Base-by-base conservation (phyloP, 2,888 invertebrate species). In the Hymenopus coronatus region DNA sequence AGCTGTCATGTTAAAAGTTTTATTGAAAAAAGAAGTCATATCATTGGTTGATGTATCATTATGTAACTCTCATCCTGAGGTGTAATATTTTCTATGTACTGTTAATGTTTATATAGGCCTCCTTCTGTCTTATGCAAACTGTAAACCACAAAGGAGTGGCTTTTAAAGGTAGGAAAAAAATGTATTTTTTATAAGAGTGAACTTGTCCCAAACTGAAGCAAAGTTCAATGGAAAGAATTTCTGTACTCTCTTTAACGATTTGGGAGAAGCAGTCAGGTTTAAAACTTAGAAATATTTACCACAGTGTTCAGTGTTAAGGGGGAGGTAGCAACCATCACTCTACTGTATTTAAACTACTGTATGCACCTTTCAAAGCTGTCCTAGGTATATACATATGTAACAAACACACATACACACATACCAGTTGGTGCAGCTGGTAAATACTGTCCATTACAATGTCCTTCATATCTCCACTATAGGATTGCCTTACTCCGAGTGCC, bases 401-500 rank as follows among this genome's bases (percentile, higher is more conserved):
- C 54, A 70, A 70, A 70, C 54, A 70, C 54, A 70, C 54, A 25
- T 70, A 70, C 54, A 70, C 54, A 70, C 86, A 85, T 82, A 70
- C 87, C 85, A 89, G 86, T 90, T 88, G 88, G 85, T 88, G 89
- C 88, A 85, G 81, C 88, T 88, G 87, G 90, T 89, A 82, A 81
- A 83, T 85, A 88, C 70, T 89, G 89, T 89, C 89, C 88, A 89
- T 81, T 54, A 88, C 70, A 82, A 87, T 84, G 90, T 89, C 89
- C 90, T 89, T 88, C 89, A 88, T 90, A 90, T 90, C 90, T 90
- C 89, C 90, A 90, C 90, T 90, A 83, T 90, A 90, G 90, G 90
- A 90, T 87, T 89, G 90, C 90, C 90, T 90, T 90, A 90, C 90
- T 90, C 89, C 88, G 90, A 90, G 90, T 90, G 90, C 90, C 90